Base-by-base conservation (phyloP, 2,888 invertebrate genomes). In the Leptopterna dolabrata region DNA sequence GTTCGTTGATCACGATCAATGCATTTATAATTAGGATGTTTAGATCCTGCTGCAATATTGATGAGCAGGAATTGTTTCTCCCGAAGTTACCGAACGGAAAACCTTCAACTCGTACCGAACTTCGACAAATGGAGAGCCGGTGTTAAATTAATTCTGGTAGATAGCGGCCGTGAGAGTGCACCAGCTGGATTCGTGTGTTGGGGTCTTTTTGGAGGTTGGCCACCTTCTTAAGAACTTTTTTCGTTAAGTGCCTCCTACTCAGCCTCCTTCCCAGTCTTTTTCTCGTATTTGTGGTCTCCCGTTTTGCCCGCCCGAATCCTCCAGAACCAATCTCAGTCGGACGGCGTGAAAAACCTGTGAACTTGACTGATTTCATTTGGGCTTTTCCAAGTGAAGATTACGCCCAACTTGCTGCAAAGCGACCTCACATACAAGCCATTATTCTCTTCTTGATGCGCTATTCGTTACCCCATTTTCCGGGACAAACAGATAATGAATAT, bases 121-220 rank as follows among this genome's bases (percentile, higher is more conserved):
- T 63, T 63, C 27, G 27, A 24, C 63, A 63, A 63, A 63, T 63
- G 63, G 63, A 27, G 63, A 24, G 24, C 63, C 63, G 63, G 24
- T 63, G 63, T 63, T 63, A 63, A 63, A 63, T 63, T 19, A 63
- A 63, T 63, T 63, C 63, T 63, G 19, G 24, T 11, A 4, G 63
- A 63, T 24, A 63, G 24, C 24, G 29, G 78, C 27, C 78, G 78
- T 78, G 78, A 78, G 78, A 78, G 78, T 24, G 78, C 27, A 27
- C 78, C 78, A 78, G 45, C 78, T 78, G 78, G 78, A 43, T 27
- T 78, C 41, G 78, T 78, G 27, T 78, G 78, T 78, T 78, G 45
- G 41, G 24, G 45, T 63, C 63, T 63, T 63, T 63, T 63, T 24
- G 63, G 63, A 63, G 63, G 63, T 63, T 6, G 63, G 24, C 63